phyloP scores from a whole-genome alignment of 2,888 invertebrate genomes.

The Allygus modestus region DNA sequence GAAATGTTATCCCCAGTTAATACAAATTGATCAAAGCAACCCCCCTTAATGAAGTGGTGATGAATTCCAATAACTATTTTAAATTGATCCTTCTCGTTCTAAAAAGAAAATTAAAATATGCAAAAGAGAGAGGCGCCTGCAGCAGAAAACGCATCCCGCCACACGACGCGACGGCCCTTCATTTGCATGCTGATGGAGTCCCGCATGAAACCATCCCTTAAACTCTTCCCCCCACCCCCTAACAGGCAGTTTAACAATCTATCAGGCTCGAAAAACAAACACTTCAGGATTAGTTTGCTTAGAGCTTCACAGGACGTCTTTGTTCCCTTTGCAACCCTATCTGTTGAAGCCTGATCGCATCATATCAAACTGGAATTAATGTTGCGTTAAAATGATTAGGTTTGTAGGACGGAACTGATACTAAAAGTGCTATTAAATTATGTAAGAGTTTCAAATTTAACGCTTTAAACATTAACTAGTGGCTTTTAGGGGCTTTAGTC shows the following conservation, averaged over 20 bases:
- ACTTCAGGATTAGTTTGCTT: neutral
- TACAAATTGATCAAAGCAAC: no score
- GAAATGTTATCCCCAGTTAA: no score
- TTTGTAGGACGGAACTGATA: no score
- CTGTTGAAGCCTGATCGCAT: neutral
- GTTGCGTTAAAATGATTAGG: neutral
- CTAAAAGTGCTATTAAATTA: no score
- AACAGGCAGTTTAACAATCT: constrained; percentile 39
- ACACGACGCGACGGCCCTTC: neutral
- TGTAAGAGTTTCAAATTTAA: no score
- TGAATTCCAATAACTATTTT: neutral
- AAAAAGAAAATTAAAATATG: constrained; percentile 26
- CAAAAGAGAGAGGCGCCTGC: constrained; percentile 12
- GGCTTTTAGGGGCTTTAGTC: no score
- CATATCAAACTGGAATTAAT: neutral
- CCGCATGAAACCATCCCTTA: neutral
- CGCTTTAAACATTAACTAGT: no score
- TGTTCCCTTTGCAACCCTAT: constrained; percentile 7
- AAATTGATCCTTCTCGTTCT: neutral
- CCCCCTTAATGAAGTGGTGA: no score
- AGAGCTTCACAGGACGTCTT: neutral
- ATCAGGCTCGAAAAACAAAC: constrained; percentile 42
- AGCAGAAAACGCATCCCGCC: constrained; percentile 15
- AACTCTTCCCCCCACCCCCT: neutral
- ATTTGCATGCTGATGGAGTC: constrained; percentile 40